These are phyloP conservation scores for Cheilosia impressa DNA, from an alignment of 2,888 invertebrate species.

Conservation along the genomic window DNA sequence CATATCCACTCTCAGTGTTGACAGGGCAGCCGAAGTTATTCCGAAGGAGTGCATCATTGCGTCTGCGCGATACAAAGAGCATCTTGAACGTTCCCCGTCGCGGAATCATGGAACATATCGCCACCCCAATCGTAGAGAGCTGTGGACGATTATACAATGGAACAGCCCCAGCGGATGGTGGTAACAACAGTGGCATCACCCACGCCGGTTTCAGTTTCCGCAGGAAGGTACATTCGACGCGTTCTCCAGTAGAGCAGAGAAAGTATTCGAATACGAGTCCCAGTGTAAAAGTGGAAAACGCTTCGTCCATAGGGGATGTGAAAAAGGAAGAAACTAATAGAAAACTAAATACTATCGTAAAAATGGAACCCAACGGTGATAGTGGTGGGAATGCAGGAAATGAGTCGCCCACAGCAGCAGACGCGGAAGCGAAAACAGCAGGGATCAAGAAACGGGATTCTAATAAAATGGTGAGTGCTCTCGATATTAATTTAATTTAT, in stretches of 20 bases:
- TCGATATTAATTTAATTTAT: conserved; percentile 29
- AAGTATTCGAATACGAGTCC: conserved; percentile 31
- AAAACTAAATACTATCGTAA: conserved; percentile 34
- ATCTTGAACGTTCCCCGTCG: conserved; percentile 77
- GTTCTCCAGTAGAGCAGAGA: conserved; percentile 53
- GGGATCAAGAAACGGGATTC: conserved; percentile 74
- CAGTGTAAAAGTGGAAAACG: conserved; percentile 53
- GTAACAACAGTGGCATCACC: conserved; percentile 74
- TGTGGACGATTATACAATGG: conserved; percentile 67
- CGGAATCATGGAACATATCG: conserved; percentile 77
- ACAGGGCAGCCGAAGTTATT: conserved; percentile 81
- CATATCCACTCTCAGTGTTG: conserved; percentile 76
- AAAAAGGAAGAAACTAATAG: conserved; percentile 50
- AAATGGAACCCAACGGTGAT: conserved; percentile 44
- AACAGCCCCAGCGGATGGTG: conserved; percentile 75
- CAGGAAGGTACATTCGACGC: conserved; percentile 67
- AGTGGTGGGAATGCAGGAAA: conserved; percentile 36
- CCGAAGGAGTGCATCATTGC: conserved; percentile 88
- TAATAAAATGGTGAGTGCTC: conserved; percentile 76
- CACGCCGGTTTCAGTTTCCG: conserved; percentile 74
- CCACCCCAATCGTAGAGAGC: conserved; percentile 70
- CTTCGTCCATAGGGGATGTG: conserved; percentile 48
- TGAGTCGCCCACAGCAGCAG: conserved; percentile 45
- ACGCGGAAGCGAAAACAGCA: conserved; percentile 49
- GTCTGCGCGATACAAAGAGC: conserved; percentile 87